phyloP scores from a whole-genome alignment of 2,797 vertebrate genomes.

The Sandelia bainsii region DNA sequence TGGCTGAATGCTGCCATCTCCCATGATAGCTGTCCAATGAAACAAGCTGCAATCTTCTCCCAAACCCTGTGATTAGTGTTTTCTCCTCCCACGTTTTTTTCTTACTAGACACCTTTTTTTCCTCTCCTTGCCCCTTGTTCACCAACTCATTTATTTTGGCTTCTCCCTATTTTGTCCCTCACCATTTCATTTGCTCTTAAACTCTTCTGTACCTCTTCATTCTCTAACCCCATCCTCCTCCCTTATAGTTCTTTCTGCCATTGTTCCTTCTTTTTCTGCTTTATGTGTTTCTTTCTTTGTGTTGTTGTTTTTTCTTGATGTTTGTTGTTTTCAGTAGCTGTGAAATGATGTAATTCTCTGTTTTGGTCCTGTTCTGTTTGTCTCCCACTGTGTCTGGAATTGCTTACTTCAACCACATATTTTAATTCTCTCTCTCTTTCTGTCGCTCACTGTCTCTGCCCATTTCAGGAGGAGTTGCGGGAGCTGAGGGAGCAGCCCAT shows the following conservation, averaged over 20 bases:
- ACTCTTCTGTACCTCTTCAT: constrained; percentile 16
- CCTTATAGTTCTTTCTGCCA: not conserved
- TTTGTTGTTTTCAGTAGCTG: constrained; percentile 20
- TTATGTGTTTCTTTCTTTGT: not conserved
- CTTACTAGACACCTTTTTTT: not conserved
- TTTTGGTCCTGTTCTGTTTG: constrained; percentile 23
- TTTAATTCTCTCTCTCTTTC: constrained; percentile 1
- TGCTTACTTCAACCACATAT: constrained; percentile 16
- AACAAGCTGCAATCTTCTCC: constrained; percentile 51
- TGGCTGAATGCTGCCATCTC: constrained; percentile 11
- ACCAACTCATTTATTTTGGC: constrained; percentile 28
- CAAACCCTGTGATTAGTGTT: constrained; percentile 17
- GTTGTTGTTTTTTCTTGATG: constrained; percentile 4
- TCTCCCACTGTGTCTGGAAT: constrained; percentile 1
- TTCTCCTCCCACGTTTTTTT: not conserved
- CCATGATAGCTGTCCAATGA: constrained; percentile 42
- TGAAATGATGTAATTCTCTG: constrained; percentile 29
- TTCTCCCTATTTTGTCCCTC: constrained; percentile 43
- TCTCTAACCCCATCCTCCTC: constrained; percentile 7
- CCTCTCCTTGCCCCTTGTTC: constrained; percentile 22
- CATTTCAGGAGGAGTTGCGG: constrained; percentile 91
- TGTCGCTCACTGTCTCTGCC: not conserved
- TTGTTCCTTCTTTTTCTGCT: not conserved
- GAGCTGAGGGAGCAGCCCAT: constrained; percentile 92
- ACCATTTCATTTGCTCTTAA: constrained; percentile 37